These are phyloP conservation scores for Tolmerus cingulatus DNA, from an alignment of 2,888 invertebrate genomes.

Conservation along the genomic window DNA sequence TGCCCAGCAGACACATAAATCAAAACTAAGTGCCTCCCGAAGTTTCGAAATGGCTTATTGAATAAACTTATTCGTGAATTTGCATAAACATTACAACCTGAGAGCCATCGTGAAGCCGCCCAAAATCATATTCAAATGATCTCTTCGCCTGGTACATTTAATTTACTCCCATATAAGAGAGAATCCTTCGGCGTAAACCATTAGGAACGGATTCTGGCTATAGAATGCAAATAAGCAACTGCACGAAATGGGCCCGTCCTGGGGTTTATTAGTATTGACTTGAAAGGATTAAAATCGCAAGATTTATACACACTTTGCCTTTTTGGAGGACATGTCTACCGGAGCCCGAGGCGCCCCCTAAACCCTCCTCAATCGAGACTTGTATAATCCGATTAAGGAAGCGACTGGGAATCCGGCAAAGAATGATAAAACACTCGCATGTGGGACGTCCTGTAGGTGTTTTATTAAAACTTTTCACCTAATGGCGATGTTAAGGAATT, in stretches of 20 bases:
- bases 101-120: conserved; percentile 29
- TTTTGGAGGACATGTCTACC: not conserved
- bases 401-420: not conserved
- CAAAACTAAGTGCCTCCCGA: conserved; percentile 61
- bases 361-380: not conserved
- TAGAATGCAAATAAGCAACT: not conserved
- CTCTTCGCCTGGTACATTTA: conserved; percentile 31
- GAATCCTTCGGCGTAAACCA: not conserved
- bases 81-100: conserved; percentile 44
- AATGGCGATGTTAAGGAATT: conserved; percentile 14
- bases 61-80: conserved; percentile 54
- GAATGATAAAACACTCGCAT: conserved; percentile 4
- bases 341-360: not conserved
- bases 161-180: not conserved
- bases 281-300: conserved; percentile 37
- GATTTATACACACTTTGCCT: conserved; percentile 12
- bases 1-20: conserved; percentile 61
- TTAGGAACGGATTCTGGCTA: not conserved
- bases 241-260: conserved; percentile 6
- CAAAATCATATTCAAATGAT: conserved; percentile 40
- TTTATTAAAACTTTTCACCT: not conserved
- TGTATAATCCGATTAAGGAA: conserved; percentile 23
- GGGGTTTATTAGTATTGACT: conserved; percentile 41
- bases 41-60: conserved; percentile 60
- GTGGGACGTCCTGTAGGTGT: not conserved